Evolutionary conservation across 2,797 vertebrate species (phyloP).

Genomic region (Phalloptychus januarius): DNA sequence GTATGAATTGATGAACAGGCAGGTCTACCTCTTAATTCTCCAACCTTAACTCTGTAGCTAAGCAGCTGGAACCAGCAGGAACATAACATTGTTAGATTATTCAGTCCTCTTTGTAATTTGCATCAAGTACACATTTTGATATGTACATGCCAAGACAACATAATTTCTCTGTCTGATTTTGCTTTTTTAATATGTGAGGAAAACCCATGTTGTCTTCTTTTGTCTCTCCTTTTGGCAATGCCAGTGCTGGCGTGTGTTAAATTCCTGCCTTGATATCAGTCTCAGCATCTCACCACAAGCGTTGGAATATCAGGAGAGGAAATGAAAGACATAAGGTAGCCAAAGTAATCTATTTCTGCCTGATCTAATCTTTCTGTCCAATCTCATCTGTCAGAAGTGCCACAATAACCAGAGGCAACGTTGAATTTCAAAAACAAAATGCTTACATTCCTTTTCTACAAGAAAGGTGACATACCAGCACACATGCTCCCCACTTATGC

Average conservation of each 20-base stretch:
- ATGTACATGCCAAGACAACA: constrained; percentile 49
- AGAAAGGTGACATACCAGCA: constrained; percentile 17
- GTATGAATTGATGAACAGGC: background rate
- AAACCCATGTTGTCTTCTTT: constrained; percentile 53
- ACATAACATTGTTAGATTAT: constrained; percentile 52
- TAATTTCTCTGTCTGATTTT: constrained; percentile 56
- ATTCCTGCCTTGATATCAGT: constrained; percentile 30
- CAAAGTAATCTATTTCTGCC: constrained; percentile 48
- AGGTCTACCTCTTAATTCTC: background rate
- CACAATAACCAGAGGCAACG: constrained; percentile 53
- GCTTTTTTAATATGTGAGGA: constrained; percentile 58
- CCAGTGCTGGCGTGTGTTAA: constrained; percentile 26
- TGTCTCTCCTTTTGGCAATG: constrained; percentile 20
- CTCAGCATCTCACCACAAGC: constrained; percentile 40
- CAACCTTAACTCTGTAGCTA: background rate
- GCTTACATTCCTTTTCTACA: constrained; percentile 39
- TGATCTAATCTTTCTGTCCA: constrained; percentile 37
- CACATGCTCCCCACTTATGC: constrained; percentile 31
- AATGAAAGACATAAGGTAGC: constrained; percentile 58
- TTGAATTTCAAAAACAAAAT: constrained; percentile 68
- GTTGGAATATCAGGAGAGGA: constrained; percentile 50
- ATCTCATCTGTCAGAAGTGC: constrained; percentile 68
- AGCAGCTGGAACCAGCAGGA: background rate
- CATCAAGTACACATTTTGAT: constrained; percentile 34
- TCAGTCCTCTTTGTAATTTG: constrained; percentile 45